Evolutionary conservation across 1,140 invertebrate species (phyloP).

Genomic region (Planococcus citri): DNA sequence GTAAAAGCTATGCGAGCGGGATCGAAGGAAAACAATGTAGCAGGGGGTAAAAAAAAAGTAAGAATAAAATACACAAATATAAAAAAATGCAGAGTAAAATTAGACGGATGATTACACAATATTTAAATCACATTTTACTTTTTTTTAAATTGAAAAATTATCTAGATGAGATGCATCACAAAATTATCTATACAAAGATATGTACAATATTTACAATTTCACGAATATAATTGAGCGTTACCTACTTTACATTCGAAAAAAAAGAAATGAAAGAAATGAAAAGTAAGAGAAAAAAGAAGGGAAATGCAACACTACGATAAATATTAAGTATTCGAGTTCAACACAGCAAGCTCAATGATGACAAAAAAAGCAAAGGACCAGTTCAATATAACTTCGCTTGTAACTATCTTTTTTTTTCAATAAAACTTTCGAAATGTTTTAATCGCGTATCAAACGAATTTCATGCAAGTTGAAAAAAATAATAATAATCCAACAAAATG

Average conservation of each 20-base stretch:
- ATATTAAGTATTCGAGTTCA: no score
- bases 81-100: not conserved
- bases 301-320: no score
- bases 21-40: not conserved
- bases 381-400: no score
- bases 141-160: not conserved
- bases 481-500: no score
- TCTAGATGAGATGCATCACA: not conserved
- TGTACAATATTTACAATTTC: not conserved
- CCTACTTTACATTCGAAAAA: not conserved
- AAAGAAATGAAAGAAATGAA: no score
- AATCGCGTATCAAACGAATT: no score
- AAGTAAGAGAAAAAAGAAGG: no score
- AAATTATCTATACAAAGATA: not conserved
- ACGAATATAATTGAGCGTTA: not conserved
- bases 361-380: no score
- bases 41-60: not conserved
- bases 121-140: not conserved
- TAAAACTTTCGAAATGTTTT: no score
- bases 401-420: no score
- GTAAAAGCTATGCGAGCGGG: not conserved
- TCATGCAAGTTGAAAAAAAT: no score
- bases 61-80: not conserved
- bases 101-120: not conserved
- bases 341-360: no score